phyloP scores from a whole-genome alignment of 2,113 vertebrate genomes.

The Microtus ochrogaster region DNA sequence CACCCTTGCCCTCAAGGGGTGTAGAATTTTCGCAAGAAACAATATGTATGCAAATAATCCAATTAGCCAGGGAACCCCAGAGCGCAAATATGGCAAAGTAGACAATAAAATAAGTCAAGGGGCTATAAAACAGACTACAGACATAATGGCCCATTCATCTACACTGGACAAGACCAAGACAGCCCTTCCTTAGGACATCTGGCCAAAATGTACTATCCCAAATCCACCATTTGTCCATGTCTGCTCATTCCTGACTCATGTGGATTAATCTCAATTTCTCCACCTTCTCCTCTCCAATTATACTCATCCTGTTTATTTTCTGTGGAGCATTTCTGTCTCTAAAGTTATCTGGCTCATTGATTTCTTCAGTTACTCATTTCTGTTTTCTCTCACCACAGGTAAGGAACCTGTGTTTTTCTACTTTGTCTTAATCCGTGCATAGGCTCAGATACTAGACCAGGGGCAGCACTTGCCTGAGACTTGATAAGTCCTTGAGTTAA shows the following conservation, averaged over 20 bases:
- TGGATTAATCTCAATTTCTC: neutral
- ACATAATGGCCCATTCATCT: constrained; percentile 31
- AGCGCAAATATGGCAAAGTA: constrained; percentile 62
- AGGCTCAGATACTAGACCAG: neutral
- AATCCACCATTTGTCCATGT: neutral
- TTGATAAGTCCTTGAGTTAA: constrained; percentile 3
- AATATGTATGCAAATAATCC: constrained; percentile 80
- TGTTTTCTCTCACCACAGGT: constrained; percentile 7
- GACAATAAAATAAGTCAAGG: constrained; percentile 72
- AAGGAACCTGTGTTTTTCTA: neutral
- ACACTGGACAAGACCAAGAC: neutral
- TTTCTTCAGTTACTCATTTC: constrained; percentile 18
- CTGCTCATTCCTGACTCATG: neutral
- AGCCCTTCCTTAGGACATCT: constrained; percentile 21
- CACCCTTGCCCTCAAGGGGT: constrained; percentile 63
- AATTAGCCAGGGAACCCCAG: constrained; percentile 75
- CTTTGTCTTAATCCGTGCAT: neutral
- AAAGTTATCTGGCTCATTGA: neutral
- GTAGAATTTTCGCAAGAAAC: constrained; percentile 68
- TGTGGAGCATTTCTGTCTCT: neutral
- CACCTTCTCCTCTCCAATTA: neutral
- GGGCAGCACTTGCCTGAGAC: too few species aligned
- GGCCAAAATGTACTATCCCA: neutral
- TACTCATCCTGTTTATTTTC: neutral
- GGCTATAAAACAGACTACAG: constrained; percentile 54